A percentile compares a stretch with the other conserved stretches of the same genome.
Conservation (phyloP, 2,888 invertebrate species). For the Helicoverpa assulta region DNA sequence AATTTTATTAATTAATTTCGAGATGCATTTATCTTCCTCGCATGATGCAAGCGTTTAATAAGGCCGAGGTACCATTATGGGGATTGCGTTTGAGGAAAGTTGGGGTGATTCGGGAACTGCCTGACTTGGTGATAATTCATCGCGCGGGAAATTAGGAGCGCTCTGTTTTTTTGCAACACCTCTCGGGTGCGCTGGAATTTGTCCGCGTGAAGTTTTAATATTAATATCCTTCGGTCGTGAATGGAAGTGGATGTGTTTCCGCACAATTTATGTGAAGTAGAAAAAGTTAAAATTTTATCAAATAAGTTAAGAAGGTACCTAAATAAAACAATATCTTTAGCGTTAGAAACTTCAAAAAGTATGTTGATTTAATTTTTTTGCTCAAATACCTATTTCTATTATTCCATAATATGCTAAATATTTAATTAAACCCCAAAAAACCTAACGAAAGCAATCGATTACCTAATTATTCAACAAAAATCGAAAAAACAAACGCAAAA, state of each 20-base stretch:
- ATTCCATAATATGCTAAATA: too few relatives aligned
- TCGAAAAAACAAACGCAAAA: background rate
- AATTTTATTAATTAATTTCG: slow-evolving; percentile 88
- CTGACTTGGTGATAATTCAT: slow-evolving; percentile 70
- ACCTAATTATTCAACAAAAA: background rate
- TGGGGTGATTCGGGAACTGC: slow-evolving; percentile 69
- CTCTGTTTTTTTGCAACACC: slow-evolving; percentile 56
- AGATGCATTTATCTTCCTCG: slow-evolving; percentile 85
- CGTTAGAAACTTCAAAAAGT: too few relatives aligned
- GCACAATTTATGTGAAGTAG: background rate
- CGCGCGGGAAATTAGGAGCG: slow-evolving; percentile 55
- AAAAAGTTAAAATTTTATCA: too few relatives aligned
- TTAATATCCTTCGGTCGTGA: slow-evolving; percentile 22
- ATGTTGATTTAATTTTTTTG: too few relatives aligned
- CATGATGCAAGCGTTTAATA: slow-evolving; percentile 85
- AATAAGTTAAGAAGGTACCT: too few relatives aligned
- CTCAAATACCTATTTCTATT: too few relatives aligned
- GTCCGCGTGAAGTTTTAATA: slow-evolving; percentile 36
- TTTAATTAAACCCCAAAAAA: background rate
- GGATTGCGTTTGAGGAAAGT: slow-evolving; percentile 77
- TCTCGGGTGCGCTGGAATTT: slow-evolving; percentile 33
- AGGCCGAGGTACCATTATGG: slow-evolving; percentile 78
- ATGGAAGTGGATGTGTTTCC: slow-evolving; percentile 1
- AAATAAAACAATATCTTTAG: too few relatives aligned
- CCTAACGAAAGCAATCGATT: background rate